Base-by-base conservation (phyloP, 2,113 vertebrate species). In the Toxostoma redivivum region DNA sequence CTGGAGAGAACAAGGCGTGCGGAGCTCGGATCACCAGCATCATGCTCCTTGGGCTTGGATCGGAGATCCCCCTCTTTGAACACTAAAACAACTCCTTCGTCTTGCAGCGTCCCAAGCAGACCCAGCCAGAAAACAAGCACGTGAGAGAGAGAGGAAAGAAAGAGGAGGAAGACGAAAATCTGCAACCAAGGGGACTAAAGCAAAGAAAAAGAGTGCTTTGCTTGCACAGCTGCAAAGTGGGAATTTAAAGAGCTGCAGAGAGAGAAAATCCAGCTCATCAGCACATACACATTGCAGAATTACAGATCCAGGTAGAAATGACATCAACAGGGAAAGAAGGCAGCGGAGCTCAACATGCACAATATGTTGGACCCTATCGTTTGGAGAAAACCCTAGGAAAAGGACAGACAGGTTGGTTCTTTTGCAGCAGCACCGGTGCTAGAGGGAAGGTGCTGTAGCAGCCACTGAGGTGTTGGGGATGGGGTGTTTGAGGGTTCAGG, bases 361-460 rank as follows among this genome's bases (percentile, higher is more conserved):
- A 99, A 98, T 99, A 99, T 98, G 99, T 99, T 98, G 99, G 99
- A 99, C 99, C 99, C 94, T 99, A 99, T 95, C 99, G 99, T 94
- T 98, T 99, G 98, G 99, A 99, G 98, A 99, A 99, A 98, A 99
- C 99, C 97, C 98, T 99, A 88, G 99, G 99, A 95, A 99, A 99
- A 98, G 99, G 99, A 98, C 99, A 99, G 99, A 99, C 99, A 99
- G 99, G 99, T 99, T 98, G 97, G 99, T 99, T 97, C 94, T 40
- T 83, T 81, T 64, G 92, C 97, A 96, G 96, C 95, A 90, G 88
- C 96, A 58, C 77, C n/a, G 38, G 81, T 51, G 35, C 90, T 60
- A 84, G 92, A 33, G 93, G 94, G 67, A 96, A 96, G 91, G 56
- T 96, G 96, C 95, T 94, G 72, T 86, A 61, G 95, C 94, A 92